Base-by-base conservation (phyloP, 2,797 vertebrate species). In the Buceros bicornis region DNA sequence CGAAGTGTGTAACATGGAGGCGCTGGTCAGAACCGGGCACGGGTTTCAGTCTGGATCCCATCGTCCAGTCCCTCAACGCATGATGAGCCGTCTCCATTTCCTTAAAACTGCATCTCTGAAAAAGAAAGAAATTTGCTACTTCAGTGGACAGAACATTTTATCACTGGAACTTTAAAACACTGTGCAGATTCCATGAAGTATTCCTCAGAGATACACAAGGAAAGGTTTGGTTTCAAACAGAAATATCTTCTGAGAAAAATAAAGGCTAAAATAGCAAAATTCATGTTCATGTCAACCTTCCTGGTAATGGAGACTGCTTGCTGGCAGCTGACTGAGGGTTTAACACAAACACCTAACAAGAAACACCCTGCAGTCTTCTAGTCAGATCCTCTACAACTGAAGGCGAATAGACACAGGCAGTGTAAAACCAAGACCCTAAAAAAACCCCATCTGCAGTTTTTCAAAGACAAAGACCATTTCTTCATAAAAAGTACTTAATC, bases 21-120 rank as follows among this genome's bases (percentile, higher is more conserved):
- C 0, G 0, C 53, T 83, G 61, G 16, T 87, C 29, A 62, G 50
- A 87, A 64, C 3, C 15, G 18, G 31, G 16, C 9, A 16, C 0
- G 0, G 26, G 42, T 53, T 74, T 71, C 10, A 78, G 62, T 43
- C 31, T 48, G 65, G 37, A 94, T 72, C 21, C 18, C 19, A 11
- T 15, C 5, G 1, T 21, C 35, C 21, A 10, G 54, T 47, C 50
- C 53, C 54, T 37, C 25, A 65, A 54, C 0, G 0, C 22, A 35
- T 0, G 5, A 37, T 33, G 7, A 92, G n/a, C 14, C 78, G 87
- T 20, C 60, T 70, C 47, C 12, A 5, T 28, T 80, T 74, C 71
- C 50, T 71, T 65, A 33, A 77, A 89, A 74, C 3, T 5, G 18
- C 21, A 50, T 8, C 33, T 88, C 37, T 67, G 67, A 91, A 91